Base-by-base conservation (phyloP, 2,797 vertebrate genomes). In the Meriones psammophilus region DNA sequence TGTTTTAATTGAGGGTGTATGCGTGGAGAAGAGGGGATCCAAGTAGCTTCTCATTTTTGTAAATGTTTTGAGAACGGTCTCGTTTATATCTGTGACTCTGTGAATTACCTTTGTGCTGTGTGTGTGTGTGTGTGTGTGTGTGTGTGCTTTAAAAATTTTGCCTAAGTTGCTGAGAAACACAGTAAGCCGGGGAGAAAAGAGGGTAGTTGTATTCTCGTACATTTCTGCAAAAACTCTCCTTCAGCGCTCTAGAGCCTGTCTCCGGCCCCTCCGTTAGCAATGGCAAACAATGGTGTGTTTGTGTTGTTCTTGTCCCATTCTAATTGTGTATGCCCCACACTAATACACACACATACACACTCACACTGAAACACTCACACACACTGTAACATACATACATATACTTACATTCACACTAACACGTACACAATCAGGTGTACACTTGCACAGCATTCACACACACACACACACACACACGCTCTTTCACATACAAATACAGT, bases 1-100 rank as follows among this genome's bases (percentile, higher is more conserved):
- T 97, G 97, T 97, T 98, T 98, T 98, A 98, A 98, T 98, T 98
- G 98, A 98, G 98, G 98, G 98, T 98, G 97, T 97, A 94, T 66
- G 92, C 96, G 91, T 92, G 88, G 97, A 56, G 97, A 97, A 90
- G 97, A 94, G 97, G 93, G 85, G 97, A 91, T 97, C 79, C 8
- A 77, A 97, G 94, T 56, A 97, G 80, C 78, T 92, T 98, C 95
- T 98, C 92, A 88, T 97, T 98, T 98, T 98, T 98, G 97, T 97
- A 95, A 94, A 80, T 76, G 60, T 96, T 96, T 46, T 36, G 88
- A 96, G 94, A 98, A 96, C 36, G 68, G 90, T 98, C 90, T 97
- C 89, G 15, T 94, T 98, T 98, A 87, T 91, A 92, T 91, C 93
- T 94, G 79, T 39, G 85, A 84, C 96, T 98, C 89, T 26, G 62